These are phyloP conservation scores for Muscina levida DNA, from an alignment of 2,888 invertebrate species.

Conservation along the genomic window DNA sequence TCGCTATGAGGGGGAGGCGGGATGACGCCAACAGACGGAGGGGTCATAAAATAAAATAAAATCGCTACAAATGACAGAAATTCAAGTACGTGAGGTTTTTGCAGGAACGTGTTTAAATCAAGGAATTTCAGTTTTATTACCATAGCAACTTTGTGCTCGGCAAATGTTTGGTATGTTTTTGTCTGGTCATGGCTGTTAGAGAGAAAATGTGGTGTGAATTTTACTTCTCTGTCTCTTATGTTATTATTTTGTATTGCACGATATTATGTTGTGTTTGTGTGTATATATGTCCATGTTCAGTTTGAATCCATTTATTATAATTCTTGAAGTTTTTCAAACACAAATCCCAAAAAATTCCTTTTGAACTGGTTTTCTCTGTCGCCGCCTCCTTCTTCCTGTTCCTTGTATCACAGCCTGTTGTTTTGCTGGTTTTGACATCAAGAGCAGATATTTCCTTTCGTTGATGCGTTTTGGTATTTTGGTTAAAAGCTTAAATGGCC, in stretches of 20 bases:
- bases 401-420: too few species aligned
- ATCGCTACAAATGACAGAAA: conserved; percentile 6
- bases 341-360: neutral
- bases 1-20: neutral
- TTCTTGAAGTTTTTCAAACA: neutral
- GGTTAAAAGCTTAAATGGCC: neutral
- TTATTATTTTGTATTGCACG: too few species aligned
- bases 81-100: conserved; percentile 44
- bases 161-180: neutral
- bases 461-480: neutral
- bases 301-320: neutral
- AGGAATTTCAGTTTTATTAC: conserved; percentile 37
- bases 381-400: neutral
- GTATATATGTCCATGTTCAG: neutral
- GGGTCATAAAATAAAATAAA: conserved; percentile 32
- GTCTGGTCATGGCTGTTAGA: neutral
- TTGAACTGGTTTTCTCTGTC: conserved; percentile 13
- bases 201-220: too few species aligned
- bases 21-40: neutral
- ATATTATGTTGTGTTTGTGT: too few species aligned
- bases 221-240: too few species aligned
- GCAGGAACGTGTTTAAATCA: conserved; percentile 52
- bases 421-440: too few species aligned
- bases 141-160: neutral
- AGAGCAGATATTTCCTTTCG: too few species aligned